Evolutionary conservation across 2,888 invertebrate species (phyloP).

Genomic region (Tetranychus truncatus): DNA sequence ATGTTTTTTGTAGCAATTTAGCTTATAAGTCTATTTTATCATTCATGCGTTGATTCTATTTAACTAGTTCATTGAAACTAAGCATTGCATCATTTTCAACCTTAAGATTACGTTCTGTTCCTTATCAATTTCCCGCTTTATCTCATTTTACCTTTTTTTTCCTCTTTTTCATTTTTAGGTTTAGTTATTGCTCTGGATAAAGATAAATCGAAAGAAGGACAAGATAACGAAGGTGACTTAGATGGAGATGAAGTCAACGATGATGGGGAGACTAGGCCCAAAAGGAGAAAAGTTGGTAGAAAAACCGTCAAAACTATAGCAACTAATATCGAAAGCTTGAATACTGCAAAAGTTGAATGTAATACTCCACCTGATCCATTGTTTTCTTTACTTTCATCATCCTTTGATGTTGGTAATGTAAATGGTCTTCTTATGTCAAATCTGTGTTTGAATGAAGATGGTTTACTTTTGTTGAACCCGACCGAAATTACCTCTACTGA

Average conservation of each 20-base stretch:
- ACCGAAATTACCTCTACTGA: not conserved
- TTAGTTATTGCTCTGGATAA: not conserved
- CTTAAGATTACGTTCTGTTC: no score
- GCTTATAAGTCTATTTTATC: not conserved
- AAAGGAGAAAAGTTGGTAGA: constrained; percentile 13
- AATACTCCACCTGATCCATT: constrained; percentile 20
- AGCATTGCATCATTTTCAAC: not conserved
- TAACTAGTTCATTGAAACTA: not conserved
- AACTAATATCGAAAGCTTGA: constrained; percentile 15
- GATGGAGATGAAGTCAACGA: constrained; percentile 12
- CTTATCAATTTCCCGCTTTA: not conserved
- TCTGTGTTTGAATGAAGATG: constrained; percentile 10
- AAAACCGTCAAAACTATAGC: constrained; percentile 16
- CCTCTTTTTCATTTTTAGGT: not conserved
- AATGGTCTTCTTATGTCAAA: constrained; percentile 20
- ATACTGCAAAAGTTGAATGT: constrained; percentile 16
- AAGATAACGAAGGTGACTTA: not conserved
- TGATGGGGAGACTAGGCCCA: not conserved
- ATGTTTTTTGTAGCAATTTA: not conserved
- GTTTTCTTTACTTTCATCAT: constrained; percentile 17
- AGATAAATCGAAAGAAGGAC: not conserved
- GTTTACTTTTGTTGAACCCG: constrained; percentile 17
- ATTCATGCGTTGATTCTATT: not conserved
- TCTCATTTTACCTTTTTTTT: not conserved
- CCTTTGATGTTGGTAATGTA: constrained; percentile 22